Percentiles rank a stretch among this genome's conserved stretches.
These are phyloP conservation scores for Cryptomyrus ogoouensis DNA, from an alignment of 2,113 vertebrate genomes.

Conservation along the genomic window DNA sequence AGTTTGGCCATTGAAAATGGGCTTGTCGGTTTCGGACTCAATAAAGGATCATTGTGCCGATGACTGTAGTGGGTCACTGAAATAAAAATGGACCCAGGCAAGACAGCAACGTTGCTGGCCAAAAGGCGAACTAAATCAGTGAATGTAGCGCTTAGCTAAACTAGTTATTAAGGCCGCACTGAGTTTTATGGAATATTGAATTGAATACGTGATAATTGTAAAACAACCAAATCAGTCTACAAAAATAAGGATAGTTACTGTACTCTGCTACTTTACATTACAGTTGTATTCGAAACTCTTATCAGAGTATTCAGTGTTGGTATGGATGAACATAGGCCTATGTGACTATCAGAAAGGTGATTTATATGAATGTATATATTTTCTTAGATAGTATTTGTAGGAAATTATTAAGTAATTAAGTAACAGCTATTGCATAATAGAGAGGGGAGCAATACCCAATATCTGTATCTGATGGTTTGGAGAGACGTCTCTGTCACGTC, in stretches of 20 bases:
- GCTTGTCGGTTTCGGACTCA: neutral
- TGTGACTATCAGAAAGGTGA: neutral
- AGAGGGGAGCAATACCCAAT: neutral
- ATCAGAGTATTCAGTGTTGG: neutral
- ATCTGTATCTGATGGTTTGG: neutral
- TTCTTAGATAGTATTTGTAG: neutral
- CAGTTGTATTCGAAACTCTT: neutral
- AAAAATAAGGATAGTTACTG: neutral
- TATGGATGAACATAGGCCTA: neutral
- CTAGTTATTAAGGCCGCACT: neutral
- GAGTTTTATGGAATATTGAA: neutral
- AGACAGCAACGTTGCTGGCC: neutral
- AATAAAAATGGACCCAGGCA: neutral
- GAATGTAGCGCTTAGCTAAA: neutral
- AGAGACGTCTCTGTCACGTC: neutral
- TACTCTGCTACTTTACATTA: neutral
- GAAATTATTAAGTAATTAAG: neutral
- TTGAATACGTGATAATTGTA: neutral
- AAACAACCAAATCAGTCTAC: neutral
- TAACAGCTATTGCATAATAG: neutral
- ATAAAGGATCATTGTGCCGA: neutral
- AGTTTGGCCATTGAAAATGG: neutral
- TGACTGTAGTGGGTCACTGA: neutral
- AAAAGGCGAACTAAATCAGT: neutral
- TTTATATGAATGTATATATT: neutral